Evolutionary conservation across 1,140 invertebrate species (phyloP).

Genomic region (Papilio aristodemus): DNA sequence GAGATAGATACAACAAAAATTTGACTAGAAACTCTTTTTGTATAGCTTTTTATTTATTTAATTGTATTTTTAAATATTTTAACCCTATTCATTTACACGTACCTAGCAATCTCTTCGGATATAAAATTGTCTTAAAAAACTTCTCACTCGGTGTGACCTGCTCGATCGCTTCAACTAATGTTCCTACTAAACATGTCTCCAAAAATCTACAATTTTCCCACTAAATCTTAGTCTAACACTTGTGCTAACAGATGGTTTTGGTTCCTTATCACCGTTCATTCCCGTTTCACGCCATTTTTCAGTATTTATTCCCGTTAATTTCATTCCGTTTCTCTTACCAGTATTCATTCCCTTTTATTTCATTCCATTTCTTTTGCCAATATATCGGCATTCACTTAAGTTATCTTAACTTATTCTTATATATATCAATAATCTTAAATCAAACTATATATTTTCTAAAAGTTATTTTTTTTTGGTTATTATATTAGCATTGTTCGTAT

Average conservation of each 20-base stretch:
- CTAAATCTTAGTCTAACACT: slow-evolving; percentile 61
- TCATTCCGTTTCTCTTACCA: slow-evolving; percentile 20
- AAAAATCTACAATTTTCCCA: slow-evolving; percentile 75
- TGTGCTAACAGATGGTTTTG: slow-evolving; percentile 61
- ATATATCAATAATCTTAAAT: slow-evolving; percentile 34
- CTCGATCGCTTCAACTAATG: slow-evolving; percentile 55
- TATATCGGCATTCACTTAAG: slow-evolving; percentile 41
- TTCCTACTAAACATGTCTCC: slow-evolving; percentile 75
- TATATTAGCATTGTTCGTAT: slow-evolving; percentile 56
- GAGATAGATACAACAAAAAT: slow-evolving; percentile 39
- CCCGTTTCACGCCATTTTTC: slow-evolving; percentile 11
- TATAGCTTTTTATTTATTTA: slow-evolving; percentile 42
- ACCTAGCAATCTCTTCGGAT: slow-evolving; percentile 54
- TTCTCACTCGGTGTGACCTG: slow-evolving; percentile 64
- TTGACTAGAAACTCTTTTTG: slow-evolving; percentile 52
- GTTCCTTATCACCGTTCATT: slow-evolving; percentile 42
- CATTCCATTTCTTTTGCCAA: slow-evolving; percentile 23
- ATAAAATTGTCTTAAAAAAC: slow-evolving; percentile 70
- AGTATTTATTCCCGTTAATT: slow-evolving; percentile 32
- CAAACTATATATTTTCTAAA: slow-evolving; percentile 66
- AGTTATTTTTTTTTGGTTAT: slow-evolving; percentile 55
- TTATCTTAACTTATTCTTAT: slow-evolving; percentile 44
- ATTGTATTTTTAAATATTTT: slow-evolving; percentile 50
- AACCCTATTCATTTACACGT: slow-evolving; percentile 44
- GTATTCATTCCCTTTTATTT: slow-evolving; percentile 30